Base-by-base conservation (phyloP, 2,888 invertebrate genomes). In the Linyphia triangularis region DNA sequence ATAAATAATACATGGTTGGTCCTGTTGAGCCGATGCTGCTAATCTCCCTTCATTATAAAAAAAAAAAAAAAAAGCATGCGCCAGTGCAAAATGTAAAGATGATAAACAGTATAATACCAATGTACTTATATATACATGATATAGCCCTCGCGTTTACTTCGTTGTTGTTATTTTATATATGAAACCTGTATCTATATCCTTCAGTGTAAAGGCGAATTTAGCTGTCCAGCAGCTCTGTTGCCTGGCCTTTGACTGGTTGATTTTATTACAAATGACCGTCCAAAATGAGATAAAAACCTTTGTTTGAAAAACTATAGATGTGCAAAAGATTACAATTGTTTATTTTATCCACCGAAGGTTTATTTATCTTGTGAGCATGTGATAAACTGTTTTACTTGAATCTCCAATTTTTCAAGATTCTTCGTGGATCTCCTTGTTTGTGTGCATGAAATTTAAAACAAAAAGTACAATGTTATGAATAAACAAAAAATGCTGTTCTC, bases 181-280 rank as follows among this genome's bases (percentile, higher is more conserved):
- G 26, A 51, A 51, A 81, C 81, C 81, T 75, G 75, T 81, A 75
- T 75, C 73, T 40, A 51, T 88, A 75, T 88, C 81, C 86, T 88
- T 81, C 86, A 73, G 81, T 72, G 63, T 78, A 73, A 88, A 88
- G 86, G 86, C 86, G 81, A 88, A 51, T 73, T 81, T n/a, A 75
- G 81, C 86, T 75, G 81, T 59, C 7, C n/a, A 9, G 57, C 24
- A 69, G 86, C 81, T 88, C 65, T 61, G 24, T 40, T 69, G 86
- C 81, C 75, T 81, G 86, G 81, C 86, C 75, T 81, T 81, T 67
- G 69, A 81, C 65, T 81, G 86, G 73, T 81, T 88, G 69, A 75
- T 88, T 88, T 88, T 81, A 88, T 88, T 88, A 81, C 78, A 78
- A 81, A 81, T 75, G 72, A 88, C 86, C 86, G 86, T 88, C 86